Evolutionary conservation across 2,797 vertebrate species (phyloP), one percentile per base, ranked within the genome.

Genomic region (Lacerta agilis): DNA sequence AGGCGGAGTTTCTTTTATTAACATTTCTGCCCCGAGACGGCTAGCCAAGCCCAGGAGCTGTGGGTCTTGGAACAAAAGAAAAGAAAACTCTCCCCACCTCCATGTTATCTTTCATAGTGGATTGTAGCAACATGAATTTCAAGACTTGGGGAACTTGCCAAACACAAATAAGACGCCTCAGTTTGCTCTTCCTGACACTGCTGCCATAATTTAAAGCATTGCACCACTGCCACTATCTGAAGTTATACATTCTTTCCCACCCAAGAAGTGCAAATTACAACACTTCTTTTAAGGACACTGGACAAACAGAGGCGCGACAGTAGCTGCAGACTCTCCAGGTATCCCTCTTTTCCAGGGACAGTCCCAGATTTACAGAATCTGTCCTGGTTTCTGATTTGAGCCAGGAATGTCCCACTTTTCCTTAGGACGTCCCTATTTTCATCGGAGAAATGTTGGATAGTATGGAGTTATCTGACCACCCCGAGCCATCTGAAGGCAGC

Each of bases 1-100:
- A 29, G 43, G 87, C 15, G 17, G 38, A 29, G 72, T 76, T 82
- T 85, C 89, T 87, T 87, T 90, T 90, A 87, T 87, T 90, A 90
- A 90, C 86, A 78, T 77, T 90, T 90, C 82, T 85, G 64, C 87
- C 85, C 76, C 23, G 23, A 55, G 82, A 76, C 69, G 36, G 79
- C n/a, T 75, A 77, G 9, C 23, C 72, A 33, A 8, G 67, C 18
- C 0, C 25, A 0, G 33, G 29, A 33, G 23, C 27, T 8, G 33
- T 1, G 0, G 41, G 72, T 64, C n/a, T 11, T 25, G 25, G 88
- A n/a, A 27, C 25, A 5, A 45, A 58, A 25, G 71, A 11, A 49
- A 55, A 61, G 43, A n/a, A 61, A 5, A 36, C 43, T 64, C 8
- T 23, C 17, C 45, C 27, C 13, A 25, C 27, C 13, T n/a, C 13